A percentile compares a stretch with the other conserved stretches of the same genome.
These are phyloP conservation scores for Microcebus murinus DNA, from an alignment of 2,113 vertebrate species.

Conservation along the genomic window DNA sequence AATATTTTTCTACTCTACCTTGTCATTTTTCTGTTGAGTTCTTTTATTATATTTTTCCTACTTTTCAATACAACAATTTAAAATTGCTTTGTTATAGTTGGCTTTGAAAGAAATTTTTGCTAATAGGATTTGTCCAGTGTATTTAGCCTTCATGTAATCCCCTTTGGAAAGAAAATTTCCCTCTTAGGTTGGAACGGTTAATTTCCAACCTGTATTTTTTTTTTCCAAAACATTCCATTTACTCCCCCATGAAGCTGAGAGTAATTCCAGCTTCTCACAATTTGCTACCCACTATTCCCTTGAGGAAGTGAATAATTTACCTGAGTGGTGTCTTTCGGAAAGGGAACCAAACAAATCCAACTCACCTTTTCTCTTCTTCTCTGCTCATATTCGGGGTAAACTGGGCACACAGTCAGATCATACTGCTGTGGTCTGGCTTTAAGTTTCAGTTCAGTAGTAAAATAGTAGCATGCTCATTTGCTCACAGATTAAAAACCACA, in stretches of 20 bases:
- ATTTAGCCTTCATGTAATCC: background rate
- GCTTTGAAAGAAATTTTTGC: conserved; percentile 27
- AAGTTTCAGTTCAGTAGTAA: background rate
- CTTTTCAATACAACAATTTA: background rate
- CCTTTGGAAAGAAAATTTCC: background rate
- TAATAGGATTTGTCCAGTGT: background rate
- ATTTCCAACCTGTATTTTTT: background rate
- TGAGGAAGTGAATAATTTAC: background rate
- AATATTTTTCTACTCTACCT: background rate
- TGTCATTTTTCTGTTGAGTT: background rate
- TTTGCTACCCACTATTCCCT: background rate
- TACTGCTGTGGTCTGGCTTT: background rate
- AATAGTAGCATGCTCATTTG: background rate
- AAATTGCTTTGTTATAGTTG: background rate
- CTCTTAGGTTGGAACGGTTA: background rate
- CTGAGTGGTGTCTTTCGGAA: background rate
- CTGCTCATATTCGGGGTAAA: fast-evolving
- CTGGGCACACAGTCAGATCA: background rate
- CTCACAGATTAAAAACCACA: background rate
- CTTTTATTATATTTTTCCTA: background rate
- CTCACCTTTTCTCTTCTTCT: background rate
- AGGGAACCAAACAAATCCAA: background rate
- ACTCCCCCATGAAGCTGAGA: conserved; percentile 24
- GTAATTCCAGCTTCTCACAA: background rate
- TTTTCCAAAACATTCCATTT: background rate